Base-by-base conservation (phyloP, 2,888 invertebrate species). In the Sialis fuliginosa region DNA sequence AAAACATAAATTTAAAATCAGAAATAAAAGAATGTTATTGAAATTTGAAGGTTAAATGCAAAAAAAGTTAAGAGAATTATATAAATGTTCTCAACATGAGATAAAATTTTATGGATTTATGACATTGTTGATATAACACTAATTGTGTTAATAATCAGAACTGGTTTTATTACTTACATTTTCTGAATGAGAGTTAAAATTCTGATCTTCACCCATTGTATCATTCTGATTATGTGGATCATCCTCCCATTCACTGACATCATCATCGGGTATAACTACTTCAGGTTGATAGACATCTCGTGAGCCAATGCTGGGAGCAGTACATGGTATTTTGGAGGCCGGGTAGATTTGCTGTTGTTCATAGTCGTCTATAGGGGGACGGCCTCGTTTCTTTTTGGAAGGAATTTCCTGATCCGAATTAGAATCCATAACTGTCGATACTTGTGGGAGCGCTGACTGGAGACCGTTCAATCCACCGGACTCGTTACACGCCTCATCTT, bases 291-390 rank as follows among this genome's bases (percentile, higher is more conserved):
- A 42, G 8, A 42, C 35, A 30, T 47, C 47, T 9, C 42, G 42
- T 47, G 33, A 35, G 35, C 30, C 54, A 55, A 62, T 63, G 53
- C 61, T 63, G 54, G 65, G 65, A 33, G 68, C 64, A 48, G 71
- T 64, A 54, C 67, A 66, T 51, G 67, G 64, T 52, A 71, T 68
- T 59, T 70, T 71, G 9, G 72, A 71, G 39, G 67, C 65, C 48
- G 70, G 69, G 49, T 69, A 70, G 48, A 67, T 63, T 53, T 63
- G 63, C 2, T 62, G 60, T 48, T 66, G 67, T 48, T 72, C 72
- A 50, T 71, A 70, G 53, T 72, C 77, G 58, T 79, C 79, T 57
- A 79, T 68, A 44, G 79, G 79, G 6, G 80, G 80, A 51, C 80
- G 66, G 33, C 79, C 79, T 40, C 81, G 66, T 60, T 79, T 80